Evolutionary conservation across 2,888 invertebrate genomes (phyloP).

Genomic region (Agonum fuliginosum): DNA sequence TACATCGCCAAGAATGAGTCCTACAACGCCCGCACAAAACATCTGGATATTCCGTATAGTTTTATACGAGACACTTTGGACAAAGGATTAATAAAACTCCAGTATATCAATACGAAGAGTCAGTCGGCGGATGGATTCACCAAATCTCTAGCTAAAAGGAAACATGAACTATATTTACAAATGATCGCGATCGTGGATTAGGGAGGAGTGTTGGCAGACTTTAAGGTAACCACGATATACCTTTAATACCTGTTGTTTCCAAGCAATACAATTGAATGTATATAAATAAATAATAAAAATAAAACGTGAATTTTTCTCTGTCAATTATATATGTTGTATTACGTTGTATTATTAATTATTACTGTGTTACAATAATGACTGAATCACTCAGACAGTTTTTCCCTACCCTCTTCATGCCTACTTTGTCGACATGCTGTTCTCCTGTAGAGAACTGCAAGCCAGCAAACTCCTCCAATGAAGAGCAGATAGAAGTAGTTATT

Average conservation of each 20-base stretch:
- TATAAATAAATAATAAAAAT: too few relatives aligned
- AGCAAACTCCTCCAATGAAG: slow-evolving; percentile 59
- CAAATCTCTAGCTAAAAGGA: background rate
- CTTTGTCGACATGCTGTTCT: slow-evolving; percentile 63
- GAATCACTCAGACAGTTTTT: slow-evolving; percentile 62
- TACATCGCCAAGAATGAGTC: slow-evolving; percentile 57
- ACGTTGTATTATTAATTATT: too few relatives aligned
- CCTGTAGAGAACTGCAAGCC: slow-evolving; percentile 52
- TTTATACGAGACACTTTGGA: slow-evolving; percentile 55
- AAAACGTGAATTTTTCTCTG: too few relatives aligned
- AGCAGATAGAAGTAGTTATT: slow-evolving; percentile 51
- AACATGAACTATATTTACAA: slow-evolving; percentile 1
- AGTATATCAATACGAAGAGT: background rate
- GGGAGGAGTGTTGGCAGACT: background rate
- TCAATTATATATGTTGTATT: too few relatives aligned
- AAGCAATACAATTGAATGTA: too few relatives aligned
- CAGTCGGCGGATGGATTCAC: background rate
- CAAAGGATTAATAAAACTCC: background rate
- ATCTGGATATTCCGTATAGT: slow-evolving; percentile 62
- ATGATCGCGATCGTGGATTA: background rate
- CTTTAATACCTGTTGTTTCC: background rate
- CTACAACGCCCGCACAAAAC: slow-evolving; percentile 61
- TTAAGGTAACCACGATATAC: background rate
- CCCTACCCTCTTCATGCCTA: too few relatives aligned
- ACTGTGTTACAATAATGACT: too few relatives aligned